Conservation (phyloP, 1,140 invertebrate genomes). For the Coptotermes formosanus region DNA sequence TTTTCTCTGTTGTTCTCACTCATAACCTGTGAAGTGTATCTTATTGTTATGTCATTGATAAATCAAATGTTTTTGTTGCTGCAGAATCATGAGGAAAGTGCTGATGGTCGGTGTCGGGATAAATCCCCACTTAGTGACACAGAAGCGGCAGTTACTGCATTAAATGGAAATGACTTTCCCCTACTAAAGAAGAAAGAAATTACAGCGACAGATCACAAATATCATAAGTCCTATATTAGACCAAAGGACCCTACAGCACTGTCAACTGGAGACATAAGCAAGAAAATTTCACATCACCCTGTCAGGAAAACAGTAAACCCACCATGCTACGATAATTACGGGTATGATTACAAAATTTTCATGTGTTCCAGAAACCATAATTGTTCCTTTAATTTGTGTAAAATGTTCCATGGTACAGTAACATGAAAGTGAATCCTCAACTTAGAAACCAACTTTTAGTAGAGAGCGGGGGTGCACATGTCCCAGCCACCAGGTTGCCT, state of each 20-base stretch:
- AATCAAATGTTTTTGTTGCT: background rate
- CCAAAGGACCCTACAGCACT: slow-evolving; percentile 1
- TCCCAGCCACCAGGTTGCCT: too few species aligned
- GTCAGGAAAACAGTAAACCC: background rate
- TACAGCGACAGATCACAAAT: background rate
- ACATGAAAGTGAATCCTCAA: too few species aligned
- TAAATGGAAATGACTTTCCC: slow-evolving; percentile 27
- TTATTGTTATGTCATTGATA: too few species aligned
- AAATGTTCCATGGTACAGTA: too few species aligned
- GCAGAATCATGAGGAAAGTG: background rate
- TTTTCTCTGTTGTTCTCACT: too few species aligned
- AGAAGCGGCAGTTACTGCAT: background rate
- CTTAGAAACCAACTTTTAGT: too few species aligned
- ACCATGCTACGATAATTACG: slow-evolving; percentile 36
- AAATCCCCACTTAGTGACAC: slow-evolving; percentile 25
- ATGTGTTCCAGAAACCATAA: too few species aligned
- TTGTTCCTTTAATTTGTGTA: too few species aligned
- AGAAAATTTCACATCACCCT: background rate
- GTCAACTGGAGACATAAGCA: slow-evolving; percentile 18
- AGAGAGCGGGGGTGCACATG: too few species aligned
- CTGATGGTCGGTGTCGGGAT: background rate
- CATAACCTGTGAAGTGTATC: too few species aligned
- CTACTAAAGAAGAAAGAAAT: background rate
- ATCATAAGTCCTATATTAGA: slow-evolving; percentile 4
- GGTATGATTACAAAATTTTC: slow-evolving; percentile 12